A percentile compares a stretch with the other conserved stretches of the same genome.
Conservation (phyloP, 2,113 vertebrate genomes). For the Brachypteracias leptosomus region DNA sequence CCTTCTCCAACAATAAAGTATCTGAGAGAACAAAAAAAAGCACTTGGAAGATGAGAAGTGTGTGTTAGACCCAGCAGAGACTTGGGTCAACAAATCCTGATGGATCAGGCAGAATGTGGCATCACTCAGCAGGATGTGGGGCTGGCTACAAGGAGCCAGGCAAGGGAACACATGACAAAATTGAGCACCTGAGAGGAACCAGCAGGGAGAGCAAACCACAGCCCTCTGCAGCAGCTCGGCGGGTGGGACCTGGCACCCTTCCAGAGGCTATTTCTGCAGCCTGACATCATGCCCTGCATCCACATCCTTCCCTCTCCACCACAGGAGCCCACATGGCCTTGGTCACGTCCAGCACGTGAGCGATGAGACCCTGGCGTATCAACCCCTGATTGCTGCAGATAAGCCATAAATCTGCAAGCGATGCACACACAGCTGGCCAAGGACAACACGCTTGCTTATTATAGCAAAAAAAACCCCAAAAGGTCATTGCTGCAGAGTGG, state of each 20-base stretch:
- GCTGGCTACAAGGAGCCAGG: fast-evolving
- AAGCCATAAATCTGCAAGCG: background rate
- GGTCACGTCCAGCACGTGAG: background rate
- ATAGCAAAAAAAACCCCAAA: background rate
- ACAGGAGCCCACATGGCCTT: background rate
- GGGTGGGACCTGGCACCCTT: background rate
- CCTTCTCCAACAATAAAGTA: background rate
- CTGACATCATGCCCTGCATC: background rate
- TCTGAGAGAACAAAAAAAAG: background rate
- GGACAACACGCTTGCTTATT: background rate
- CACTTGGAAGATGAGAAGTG: fast-evolving
- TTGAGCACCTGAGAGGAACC: fast-evolving
- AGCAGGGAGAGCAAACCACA: background rate
- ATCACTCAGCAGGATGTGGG: fast-evolving
- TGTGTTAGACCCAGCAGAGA: fast-evolving
- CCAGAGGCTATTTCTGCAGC: background rate
- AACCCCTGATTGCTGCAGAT: background rate
- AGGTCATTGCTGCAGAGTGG: fast-evolving
- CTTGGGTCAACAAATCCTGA: background rate
- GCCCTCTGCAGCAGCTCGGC: background rate
- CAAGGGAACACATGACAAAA: fast-evolving
- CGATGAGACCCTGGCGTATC: background rate
- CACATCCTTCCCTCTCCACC: background rate
- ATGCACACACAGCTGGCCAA: fast-evolving
- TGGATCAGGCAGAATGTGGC: fast-evolving